Conservation (phyloP, 1,140 invertebrate species). For the Temnothorax longispinosus region DNA sequence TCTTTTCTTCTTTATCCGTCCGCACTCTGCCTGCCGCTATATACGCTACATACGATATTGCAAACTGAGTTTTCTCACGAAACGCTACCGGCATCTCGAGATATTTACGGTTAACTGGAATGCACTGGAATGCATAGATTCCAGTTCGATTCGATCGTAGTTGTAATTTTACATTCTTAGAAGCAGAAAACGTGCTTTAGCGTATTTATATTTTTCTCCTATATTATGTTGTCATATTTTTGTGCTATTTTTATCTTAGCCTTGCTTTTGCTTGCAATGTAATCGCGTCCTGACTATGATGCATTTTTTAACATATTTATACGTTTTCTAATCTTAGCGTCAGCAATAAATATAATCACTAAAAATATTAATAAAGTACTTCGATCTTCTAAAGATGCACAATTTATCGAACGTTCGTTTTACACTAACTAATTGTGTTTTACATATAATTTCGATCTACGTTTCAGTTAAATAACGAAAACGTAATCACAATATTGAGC, state of each 20-base stretch:
- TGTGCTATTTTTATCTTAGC: not conserved
- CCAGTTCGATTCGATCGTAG: slow-evolving; percentile 21
- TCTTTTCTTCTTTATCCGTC: slow-evolving; percentile 62
- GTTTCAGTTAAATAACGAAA: slow-evolving; percentile 13
- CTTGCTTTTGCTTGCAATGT: not conserved
- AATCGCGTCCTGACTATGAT: not conserved
- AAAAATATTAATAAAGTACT: not conserved
- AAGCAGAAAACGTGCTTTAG: not conserved
- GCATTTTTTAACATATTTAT: not conserved
- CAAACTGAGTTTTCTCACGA: slow-evolving; percentile 59
- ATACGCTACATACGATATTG: slow-evolving; percentile 47
- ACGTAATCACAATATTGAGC: slow-evolving; percentile 19
- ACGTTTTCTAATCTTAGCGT: not conserved
- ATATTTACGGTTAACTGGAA: slow-evolving; percentile 54
- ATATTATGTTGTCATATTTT: not conserved
- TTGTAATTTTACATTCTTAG: slow-evolving; percentile 20
- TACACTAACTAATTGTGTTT: slow-evolving; percentile 2
- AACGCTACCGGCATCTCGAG: slow-evolving; percentile 56
- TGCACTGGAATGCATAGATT: slow-evolving; percentile 40
- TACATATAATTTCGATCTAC: not conserved
- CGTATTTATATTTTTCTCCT: slow-evolving; percentile 11
- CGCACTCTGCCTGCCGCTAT: slow-evolving; percentile 26
- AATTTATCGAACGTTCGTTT: not conserved
- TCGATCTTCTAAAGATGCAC: not conserved
- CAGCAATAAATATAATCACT: not conserved